Percentiles rank a stretch among this genome's conserved stretches.
phyloP scores from a whole-genome alignment of 1,140 invertebrate species.

The Heliconius nattereri region DNA sequence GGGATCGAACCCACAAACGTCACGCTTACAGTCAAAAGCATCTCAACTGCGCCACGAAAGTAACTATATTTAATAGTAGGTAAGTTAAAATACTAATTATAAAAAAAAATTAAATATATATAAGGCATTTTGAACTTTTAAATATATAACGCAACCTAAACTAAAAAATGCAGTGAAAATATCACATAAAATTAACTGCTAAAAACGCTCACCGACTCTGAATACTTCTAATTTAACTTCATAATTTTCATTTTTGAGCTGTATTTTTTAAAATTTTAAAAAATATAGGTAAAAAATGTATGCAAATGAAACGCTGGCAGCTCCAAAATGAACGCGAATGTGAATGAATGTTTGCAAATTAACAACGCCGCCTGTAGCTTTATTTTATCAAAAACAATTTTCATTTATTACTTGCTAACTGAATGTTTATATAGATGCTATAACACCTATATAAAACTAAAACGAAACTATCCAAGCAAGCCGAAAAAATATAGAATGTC shows the following conservation, averaged over 20 bases:
- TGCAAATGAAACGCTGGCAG: conserved; percentile 27
- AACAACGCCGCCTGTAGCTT: conserved; percentile 22
- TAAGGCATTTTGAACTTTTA: not conserved
- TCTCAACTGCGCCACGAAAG: too few species aligned
- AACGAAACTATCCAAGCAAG: not conserved
- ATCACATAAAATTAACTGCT: not conserved
- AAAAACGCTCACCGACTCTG: not conserved
- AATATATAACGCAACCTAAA: not conserved
- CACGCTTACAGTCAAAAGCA: too few species aligned
- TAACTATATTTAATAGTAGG: not conserved
- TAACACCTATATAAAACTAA: conserved; percentile 1
- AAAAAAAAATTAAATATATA: not conserved
- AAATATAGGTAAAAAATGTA: conserved; percentile 16
- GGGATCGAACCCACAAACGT: too few species aligned
- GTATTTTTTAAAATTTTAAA: not conserved
- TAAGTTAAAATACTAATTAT: not conserved
- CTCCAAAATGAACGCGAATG: conserved; percentile 31
- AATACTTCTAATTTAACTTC: conserved; percentile 2
- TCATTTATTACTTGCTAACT: conserved; percentile 19
- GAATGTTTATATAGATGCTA: not conserved
- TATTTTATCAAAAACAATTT: conserved; percentile 21
- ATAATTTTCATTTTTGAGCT: conserved; percentile 1
- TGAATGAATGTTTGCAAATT: conserved; percentile 37
- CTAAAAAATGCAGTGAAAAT: not conserved
- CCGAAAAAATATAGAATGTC: not conserved